Evolutionary conservation across 2,888 invertebrate genomes (phyloP), one percentile per base, ranked within the genome.

Genomic region (Belgica antarctica): DNA sequence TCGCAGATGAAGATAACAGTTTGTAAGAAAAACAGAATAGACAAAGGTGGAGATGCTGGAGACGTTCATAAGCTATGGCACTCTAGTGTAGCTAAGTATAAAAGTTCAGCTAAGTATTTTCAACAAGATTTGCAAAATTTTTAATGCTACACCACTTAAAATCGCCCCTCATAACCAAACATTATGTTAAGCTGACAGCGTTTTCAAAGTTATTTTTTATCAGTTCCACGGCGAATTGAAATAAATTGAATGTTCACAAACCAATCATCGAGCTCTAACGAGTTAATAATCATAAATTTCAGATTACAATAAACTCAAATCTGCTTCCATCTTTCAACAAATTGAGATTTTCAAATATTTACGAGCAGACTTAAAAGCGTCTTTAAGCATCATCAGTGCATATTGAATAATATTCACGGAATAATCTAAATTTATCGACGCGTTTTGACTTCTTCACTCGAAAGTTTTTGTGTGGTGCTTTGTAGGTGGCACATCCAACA

Each of bases 311-410:
- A 68, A 68, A 57, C 17, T 34, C 52, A 52, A 68, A 52, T 7
- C 22, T 52, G 52, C 65, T 66, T 66, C 65, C 65, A 68, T 31
- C 68, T 68, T 68, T 68, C 68, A 68, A 57, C 68, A 57, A 68
- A 19, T 24, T 25, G 31, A 25, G 68, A 17, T 52, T 68, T 25
- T 28, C n/a, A 10, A 52, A 68, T 68, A 47, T 68, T 68, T 57
- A 68, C 57, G 57, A 68, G 25, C 46, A 34, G 15, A 62, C 5
- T 31, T 31, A 8, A 31, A 8, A 31, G 41, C 41, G 41, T 10
- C 52, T 12, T 52, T 22, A 27, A 27, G n/a, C 27, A 19, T 24
- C 59, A 59, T 7, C 59, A 59, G 27, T 59, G 59, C 59, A 59
- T 59, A 59, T 59, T 59, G 25, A 59, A 2, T 31, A 31, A 31